Base-by-base conservation (phyloP, 2,888 invertebrate species). In the Petrolisthes cinctipes region DNA sequence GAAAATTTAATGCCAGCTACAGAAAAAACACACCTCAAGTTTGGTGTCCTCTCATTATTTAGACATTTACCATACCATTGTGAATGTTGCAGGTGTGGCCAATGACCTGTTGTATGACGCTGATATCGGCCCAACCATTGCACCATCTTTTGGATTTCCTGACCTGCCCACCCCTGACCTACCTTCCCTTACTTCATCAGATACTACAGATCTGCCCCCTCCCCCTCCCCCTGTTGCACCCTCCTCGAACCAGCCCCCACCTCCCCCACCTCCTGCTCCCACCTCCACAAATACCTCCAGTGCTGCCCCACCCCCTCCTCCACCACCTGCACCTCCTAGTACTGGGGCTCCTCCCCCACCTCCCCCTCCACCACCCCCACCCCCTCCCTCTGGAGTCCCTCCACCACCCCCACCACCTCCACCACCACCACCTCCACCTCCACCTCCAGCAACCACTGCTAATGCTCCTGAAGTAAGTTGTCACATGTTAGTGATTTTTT, bases 131-230 rank as follows among this genome's bases (percentile, higher is more conserved):
- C 92, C 92, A 9, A 93, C 93, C 71, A 93, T 93, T 85, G 93
- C 93, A 5, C 93, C 93, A 0, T 93, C 93, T 11, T 92, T 93
- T 68, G 93, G 92, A 73, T 91, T 93, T n/a, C 93, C 93, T 4
- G 91, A 91, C 20, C 86, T 91, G 23, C 92, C 92, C 57, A 88
- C 88, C 37, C 81, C 82, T 51, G 80, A 89, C 56, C 57, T 82
- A 68, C 68, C 81, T 66, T 57, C 81, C 71, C 56, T 85, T 51
- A 71, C 66, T 71, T 3, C 71, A 11, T 3, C 71, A 11, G 76
- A 85, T 54, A 17, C n/a, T 7, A 17, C 82, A 53, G 82, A 66
- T 56, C 17, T 68, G 5, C 0, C 81, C 23, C 20, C 88, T 80
- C 23, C 87, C 78, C 56, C 88, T 82, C 6, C 92, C 20, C 92